A percentile compares a stretch with the other conserved stretches of the same genome.
phyloP scores from a whole-genome alignment of 2,113 vertebrate species.

The Malurus elegans region DNA sequence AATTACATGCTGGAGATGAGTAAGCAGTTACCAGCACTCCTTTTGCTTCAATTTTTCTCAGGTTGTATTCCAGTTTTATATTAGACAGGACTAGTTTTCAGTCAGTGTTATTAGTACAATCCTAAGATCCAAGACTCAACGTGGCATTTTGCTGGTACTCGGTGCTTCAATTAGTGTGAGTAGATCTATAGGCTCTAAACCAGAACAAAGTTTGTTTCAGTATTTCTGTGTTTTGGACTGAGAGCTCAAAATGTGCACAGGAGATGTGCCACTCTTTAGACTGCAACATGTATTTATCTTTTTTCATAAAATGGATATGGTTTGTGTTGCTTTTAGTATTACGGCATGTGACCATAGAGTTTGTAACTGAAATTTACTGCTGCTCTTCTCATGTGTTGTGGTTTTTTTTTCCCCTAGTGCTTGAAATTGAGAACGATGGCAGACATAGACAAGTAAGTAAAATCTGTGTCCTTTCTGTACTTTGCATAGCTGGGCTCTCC shows the following conservation, averaged over 20 bases:
- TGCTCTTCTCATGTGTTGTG: neutral
- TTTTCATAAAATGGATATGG: neutral
- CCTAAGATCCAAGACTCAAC: neutral
- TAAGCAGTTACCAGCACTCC: neutral
- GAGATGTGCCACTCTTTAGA: neutral
- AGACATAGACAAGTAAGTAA: slow-evolving; percentile 97
- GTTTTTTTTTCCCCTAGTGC: slow-evolving; percentile 18
- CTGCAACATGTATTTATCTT: neutral
- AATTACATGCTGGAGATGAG: neutral
- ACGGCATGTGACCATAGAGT: neutral
- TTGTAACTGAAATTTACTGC: neutral
- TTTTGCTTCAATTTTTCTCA: neutral
- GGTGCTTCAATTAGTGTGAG: neutral
- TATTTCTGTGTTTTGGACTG: neutral
- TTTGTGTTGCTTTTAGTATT: neutral
- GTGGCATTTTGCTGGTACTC: neutral
- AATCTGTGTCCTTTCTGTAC: neutral
- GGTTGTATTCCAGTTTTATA: neutral
- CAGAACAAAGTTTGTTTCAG: neutral
- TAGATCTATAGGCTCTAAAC: neutral
- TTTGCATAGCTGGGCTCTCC: neutral
- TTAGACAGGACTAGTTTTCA: neutral
- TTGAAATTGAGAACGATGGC: slow-evolving; percentile 82
- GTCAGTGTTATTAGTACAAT: neutral
- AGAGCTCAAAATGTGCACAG: neutral